Evolutionary conservation across 2,113 vertebrate species (phyloP).

Genomic region (Carettochelys insculpta): DNA sequence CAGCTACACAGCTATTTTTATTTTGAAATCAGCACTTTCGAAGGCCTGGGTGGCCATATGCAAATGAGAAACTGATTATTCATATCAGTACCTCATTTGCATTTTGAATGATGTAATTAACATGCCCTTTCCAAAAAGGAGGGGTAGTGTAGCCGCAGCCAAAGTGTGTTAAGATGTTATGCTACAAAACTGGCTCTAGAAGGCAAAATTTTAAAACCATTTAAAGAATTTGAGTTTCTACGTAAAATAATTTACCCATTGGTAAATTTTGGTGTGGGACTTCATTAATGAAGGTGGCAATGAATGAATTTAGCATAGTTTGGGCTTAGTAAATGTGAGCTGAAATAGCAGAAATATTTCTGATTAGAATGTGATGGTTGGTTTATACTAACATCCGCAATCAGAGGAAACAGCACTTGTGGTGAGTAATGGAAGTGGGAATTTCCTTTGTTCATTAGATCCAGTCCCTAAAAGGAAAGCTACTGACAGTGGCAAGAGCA

Average conservation of each 20-base stretch:
- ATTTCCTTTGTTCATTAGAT: slow-evolving; percentile 36
- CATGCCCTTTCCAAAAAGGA: too few species aligned
- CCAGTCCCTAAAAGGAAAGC: slow-evolving; percentile 53
- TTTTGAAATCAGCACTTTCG: too few species aligned
- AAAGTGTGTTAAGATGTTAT: background rate
- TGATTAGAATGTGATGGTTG: background rate
- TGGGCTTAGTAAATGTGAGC: background rate
- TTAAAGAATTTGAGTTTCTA: background rate
- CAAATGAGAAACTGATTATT: too few species aligned
- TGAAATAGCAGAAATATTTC: background rate
- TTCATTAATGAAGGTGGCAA: background rate
- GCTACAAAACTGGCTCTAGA: background rate
- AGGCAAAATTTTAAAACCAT: background rate
- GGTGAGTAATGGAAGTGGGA: slow-evolving; percentile 17
- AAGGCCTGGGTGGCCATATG: too few species aligned
- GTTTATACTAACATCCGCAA: slow-evolving; percentile 10
- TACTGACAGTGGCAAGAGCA: slow-evolving; percentile 22
- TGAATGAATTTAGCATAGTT: background rate
- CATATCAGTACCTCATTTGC: too few species aligned
- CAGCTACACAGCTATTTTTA: too few species aligned
- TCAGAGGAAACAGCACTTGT: slow-evolving; percentile 16
- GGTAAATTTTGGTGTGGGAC: background rate
- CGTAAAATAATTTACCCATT: background rate
- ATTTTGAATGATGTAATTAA: too few species aligned
- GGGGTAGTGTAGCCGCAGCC: too few species aligned